phyloP scores from a whole-genome alignment of 2,113 vertebrate species.

The Sylvietta virens region DNA sequence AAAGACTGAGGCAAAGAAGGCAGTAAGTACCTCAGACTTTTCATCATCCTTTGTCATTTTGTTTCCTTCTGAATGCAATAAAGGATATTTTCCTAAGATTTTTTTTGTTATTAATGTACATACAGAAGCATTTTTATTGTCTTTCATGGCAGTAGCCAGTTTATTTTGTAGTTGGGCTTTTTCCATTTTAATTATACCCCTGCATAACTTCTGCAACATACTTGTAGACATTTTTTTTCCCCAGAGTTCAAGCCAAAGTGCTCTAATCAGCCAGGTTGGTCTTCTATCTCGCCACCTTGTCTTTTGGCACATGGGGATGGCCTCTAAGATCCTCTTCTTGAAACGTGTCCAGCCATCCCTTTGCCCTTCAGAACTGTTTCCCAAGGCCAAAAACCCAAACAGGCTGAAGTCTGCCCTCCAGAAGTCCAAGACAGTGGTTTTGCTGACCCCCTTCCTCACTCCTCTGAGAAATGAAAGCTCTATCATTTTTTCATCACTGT shows the following conservation, averaged over 20 bases:
- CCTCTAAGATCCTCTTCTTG: neutral
- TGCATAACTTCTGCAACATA: neutral
- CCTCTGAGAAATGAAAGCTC: neutral
- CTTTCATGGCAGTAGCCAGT: neutral
- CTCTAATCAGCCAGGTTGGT: neutral
- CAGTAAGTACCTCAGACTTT: neutral
- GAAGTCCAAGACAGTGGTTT: neutral
- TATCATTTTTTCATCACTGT: neutral
- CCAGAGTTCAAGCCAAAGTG: neutral
- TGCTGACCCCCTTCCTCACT: neutral
- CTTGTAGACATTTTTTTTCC: neutral
- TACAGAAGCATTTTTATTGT: neutral
- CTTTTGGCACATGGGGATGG: neutral
- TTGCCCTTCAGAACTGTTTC: neutral
- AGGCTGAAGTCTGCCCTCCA: neutral
- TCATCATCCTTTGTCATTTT: neutral
- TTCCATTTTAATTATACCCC: neutral
- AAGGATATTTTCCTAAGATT: neutral
- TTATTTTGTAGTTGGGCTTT: neutral
- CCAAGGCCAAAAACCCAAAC: neutral
- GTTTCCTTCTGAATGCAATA: neutral
- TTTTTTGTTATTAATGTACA: neutral
- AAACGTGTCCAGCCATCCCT: neutral
- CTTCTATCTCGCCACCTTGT: accelerated
- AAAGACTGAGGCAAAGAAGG: neutral